Evolutionary conservation across 2,113 vertebrate species (phyloP).

Genomic region (Hemibagrus wyckioides): DNA sequence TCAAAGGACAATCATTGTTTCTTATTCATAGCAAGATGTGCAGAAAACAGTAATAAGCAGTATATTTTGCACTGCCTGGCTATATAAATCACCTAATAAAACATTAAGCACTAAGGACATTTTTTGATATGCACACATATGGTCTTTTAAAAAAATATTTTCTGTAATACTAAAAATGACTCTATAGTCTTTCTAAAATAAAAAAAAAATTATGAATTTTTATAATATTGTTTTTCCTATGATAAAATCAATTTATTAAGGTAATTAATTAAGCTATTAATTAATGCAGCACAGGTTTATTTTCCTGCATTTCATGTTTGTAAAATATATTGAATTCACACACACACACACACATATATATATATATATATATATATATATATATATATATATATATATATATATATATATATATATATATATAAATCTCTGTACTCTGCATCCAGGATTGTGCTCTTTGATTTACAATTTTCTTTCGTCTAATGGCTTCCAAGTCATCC

Average conservation of each 20-base stretch:
- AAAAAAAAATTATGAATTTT: too few relatives aligned
- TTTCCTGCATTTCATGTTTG: background rate
- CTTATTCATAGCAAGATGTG: conserved; percentile 42
- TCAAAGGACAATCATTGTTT: conserved; percentile 52
- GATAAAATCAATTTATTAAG: background rate
- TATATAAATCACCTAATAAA: conserved; percentile 37
- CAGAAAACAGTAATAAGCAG: conserved; percentile 44
- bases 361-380: background rate
- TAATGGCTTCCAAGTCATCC: background rate
- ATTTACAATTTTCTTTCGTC: background rate
- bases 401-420: background rate
- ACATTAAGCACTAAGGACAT: background rate
- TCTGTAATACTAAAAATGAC: background rate
- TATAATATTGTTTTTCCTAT: background rate
- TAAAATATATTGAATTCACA: background rate
- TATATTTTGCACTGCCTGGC: conserved; percentile 29
- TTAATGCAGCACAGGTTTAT: background rate
- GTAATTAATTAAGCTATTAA: background rate
- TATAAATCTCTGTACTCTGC: background rate
- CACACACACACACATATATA: background rate
- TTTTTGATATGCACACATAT: background rate
- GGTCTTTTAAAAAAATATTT: background rate
- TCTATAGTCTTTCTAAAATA: background rate
- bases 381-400: background rate
- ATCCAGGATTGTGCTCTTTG: background rate